Evolutionary conservation across 2,113 vertebrate genomes (phyloP).

Genomic region (Dipodomys spectabilis): DNA sequence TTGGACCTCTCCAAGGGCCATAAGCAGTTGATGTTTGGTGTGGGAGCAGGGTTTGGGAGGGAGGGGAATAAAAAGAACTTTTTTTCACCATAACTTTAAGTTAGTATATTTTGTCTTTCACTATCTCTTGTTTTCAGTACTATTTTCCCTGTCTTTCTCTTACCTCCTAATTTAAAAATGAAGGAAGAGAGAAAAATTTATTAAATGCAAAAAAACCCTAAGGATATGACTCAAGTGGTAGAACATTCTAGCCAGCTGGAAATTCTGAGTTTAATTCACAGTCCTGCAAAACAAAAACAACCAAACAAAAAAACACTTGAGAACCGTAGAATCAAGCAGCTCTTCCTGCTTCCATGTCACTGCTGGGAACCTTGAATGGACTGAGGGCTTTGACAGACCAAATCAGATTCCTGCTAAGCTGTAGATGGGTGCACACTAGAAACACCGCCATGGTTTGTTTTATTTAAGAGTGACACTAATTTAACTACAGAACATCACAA

Average conservation of each 20-base stretch:
- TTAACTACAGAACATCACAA: background rate
- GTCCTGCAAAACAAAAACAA: no score
- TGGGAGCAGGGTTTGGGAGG: background rate
- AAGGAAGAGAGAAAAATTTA: no score
- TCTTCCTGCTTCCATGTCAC: background rate
- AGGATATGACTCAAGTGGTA: no score
- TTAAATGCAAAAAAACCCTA: no score
- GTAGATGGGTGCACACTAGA: background rate
- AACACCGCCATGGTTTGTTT: background rate
- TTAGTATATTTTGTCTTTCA: background rate
- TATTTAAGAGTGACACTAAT: background rate
- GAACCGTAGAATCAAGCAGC: background rate
- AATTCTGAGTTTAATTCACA: no score
- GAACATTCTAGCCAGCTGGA: no score
- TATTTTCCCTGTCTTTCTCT: background rate
- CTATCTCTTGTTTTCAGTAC: background rate
- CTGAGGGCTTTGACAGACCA: background rate
- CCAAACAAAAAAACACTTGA: no score
- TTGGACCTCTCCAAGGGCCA: background rate
- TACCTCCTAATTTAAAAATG: background rate
- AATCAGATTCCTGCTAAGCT: background rate
- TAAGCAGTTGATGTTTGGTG: fast-evolving
- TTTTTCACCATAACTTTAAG: background rate
- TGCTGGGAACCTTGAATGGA: background rate
- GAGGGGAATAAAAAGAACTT: background rate